These are phyloP conservation scores for Nesoenas mayeri DNA, from an alignment of 2,113 vertebrate genomes.

Conservation along the genomic window DNA sequence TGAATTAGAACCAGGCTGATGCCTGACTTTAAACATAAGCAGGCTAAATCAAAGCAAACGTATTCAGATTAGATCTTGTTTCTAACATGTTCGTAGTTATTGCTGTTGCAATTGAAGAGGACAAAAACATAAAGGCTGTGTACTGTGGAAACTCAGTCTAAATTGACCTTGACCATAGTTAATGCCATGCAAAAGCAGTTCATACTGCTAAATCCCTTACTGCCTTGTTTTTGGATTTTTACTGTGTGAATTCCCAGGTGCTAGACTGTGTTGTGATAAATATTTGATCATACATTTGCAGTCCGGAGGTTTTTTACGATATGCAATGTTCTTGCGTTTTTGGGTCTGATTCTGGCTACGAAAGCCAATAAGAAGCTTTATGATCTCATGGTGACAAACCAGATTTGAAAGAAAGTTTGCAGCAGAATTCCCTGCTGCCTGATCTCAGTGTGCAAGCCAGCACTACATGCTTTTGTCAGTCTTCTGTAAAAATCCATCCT, in stretches of 20 bases:
- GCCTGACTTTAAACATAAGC: conserved; percentile 16
- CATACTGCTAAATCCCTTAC: background rate
- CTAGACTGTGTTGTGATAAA: conserved; percentile 37
- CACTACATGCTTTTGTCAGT: background rate
- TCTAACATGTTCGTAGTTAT: conserved; percentile 34
- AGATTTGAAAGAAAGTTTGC: background rate
- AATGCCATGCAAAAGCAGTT: conserved; percentile 15
- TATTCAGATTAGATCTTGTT: conserved; percentile 18
- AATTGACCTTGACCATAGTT: background rate
- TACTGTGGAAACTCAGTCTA: background rate
- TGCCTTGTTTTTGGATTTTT: background rate
- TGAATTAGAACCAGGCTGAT: conserved; percentile 32
- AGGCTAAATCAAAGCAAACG: conserved; percentile 19
- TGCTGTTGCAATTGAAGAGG: background rate
- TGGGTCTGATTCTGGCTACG: background rate
- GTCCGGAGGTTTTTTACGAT: background rate
- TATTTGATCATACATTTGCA: conserved; percentile 6
- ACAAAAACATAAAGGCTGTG: background rate
- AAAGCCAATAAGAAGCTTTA: background rate
- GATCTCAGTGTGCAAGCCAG: background rate
- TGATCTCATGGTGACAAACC: background rate
- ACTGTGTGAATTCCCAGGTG: background rate
- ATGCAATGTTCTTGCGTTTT: background rate
- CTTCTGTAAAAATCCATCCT: background rate
- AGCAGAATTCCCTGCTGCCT: background rate